A percentile compares a stretch with the other conserved stretches of the same genome.
phyloP scores from a whole-genome alignment of 2,888 invertebrate genomes.

The Sminthurinus aureus region DNA sequence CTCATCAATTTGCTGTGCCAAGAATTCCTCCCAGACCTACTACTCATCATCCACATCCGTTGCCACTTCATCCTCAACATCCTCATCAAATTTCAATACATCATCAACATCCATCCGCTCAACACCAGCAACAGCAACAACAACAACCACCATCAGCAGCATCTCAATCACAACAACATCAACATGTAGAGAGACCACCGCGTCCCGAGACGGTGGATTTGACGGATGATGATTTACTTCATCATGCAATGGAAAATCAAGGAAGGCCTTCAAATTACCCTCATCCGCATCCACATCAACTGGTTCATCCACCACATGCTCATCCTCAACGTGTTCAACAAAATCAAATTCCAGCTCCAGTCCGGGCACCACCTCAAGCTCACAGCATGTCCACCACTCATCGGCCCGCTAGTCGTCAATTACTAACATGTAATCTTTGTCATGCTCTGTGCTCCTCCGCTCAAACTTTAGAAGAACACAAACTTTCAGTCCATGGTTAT shows the following conservation, averaged over 20 bases:
- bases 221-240: slow-evolving; percentile 48
- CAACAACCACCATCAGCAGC: background rate
- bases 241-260: slow-evolving; percentile 2
- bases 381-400: background rate
- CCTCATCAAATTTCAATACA: background rate
- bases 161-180: background rate
- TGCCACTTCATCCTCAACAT: too few relatives aligned
- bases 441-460: slow-evolving; percentile 32
- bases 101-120: too few relatives aligned
- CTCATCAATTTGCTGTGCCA: slow-evolving; percentile 54
- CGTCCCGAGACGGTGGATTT: slow-evolving; percentile 56
- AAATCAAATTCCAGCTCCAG: background rate
- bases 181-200: slow-evolving; percentile 46
- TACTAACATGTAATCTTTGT: slow-evolving; percentile 38
- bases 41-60: slow-evolving; percentile 4
- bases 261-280: background rate
- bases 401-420: background rate
- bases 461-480: slow-evolving; percentile 50
- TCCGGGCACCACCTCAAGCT: background rate
- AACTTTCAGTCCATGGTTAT: slow-evolving; percentile 37
- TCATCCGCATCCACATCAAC: background rate
- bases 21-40: slow-evolving; percentile 44
- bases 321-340: background rate
- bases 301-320: background rate
- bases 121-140: too few relatives aligned